A percentile compares a stretch with the other conserved stretches of the same genome.
Conservation (phyloP, 2,888 invertebrate genomes). For the Phengaris alcon region DNA sequence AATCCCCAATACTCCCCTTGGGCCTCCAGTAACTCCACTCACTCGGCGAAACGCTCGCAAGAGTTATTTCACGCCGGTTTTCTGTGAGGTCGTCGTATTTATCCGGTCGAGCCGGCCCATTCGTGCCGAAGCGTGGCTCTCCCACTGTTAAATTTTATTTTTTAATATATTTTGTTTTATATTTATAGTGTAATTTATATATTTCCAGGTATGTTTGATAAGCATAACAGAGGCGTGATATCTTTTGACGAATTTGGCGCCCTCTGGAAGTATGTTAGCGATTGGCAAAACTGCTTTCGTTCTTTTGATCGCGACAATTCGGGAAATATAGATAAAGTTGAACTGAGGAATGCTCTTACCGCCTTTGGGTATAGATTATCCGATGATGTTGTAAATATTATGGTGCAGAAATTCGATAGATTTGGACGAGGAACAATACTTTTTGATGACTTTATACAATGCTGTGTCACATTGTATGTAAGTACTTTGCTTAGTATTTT, state of each 20-base stretch:
- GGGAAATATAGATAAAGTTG: conserved; percentile 93
- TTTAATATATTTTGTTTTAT: too few relatives aligned
- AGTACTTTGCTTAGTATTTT: conserved; percentile 62
- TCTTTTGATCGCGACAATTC: conserved; percentile 96
- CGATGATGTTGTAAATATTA: conserved; percentile 87
- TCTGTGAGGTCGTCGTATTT: too few relatives aligned
- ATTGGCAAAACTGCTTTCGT: conserved; percentile 98
- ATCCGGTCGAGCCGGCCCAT: too few relatives aligned
- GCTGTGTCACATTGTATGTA: conserved; percentile 95
- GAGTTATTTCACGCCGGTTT: too few relatives aligned
- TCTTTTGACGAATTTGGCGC: conserved; percentile 97
- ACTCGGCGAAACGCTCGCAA: too few relatives aligned
- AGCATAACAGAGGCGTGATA: conserved; percentile 91
- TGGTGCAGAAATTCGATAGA: conserved; percentile 96
- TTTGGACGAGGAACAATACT: conserved; percentile 93
- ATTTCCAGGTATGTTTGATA: conserved; percentile 94
- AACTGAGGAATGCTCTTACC: conserved; percentile 93
- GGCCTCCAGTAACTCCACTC: too few relatives aligned
- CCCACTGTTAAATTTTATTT: too few relatives aligned
- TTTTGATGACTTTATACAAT: conserved; percentile 99
- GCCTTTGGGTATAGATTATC: conserved; percentile 94
- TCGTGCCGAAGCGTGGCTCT: too few relatives aligned
- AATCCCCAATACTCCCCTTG: too few relatives aligned
- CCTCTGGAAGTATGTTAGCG: conserved; percentile 98
- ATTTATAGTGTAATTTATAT: not conserved